Evolutionary conservation across 2,888 invertebrate genomes (phyloP).

Genomic region (Xestia sexstrigata): DNA sequence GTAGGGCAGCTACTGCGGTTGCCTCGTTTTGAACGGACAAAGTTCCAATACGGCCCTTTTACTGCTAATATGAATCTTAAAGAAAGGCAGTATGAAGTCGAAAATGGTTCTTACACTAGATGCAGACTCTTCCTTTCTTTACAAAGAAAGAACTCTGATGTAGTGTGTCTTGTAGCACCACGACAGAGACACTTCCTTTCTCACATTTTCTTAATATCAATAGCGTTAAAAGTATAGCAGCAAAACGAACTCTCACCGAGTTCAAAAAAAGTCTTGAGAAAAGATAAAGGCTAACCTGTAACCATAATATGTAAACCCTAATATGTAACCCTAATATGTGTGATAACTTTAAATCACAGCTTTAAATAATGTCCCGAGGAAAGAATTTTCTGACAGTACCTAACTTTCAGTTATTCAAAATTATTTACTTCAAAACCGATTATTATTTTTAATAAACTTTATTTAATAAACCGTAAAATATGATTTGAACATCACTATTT

Average conservation of each 20-base stretch:
- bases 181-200: constrained; percentile 89
- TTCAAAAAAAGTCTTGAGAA: constrained; percentile 80
- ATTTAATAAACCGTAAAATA: constrained; percentile 26
- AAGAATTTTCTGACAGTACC: constrained; percentile 17
- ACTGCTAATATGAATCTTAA: constrained; percentile 88
- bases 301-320: no score
- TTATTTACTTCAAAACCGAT: constrained; percentile 38
- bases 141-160: constrained; percentile 83
- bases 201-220: constrained; percentile 89
- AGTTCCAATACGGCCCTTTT: constrained; percentile 83
- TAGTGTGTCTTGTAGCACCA: constrained; percentile 84
- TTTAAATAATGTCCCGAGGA: constrained; percentile 69
- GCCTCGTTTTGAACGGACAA: constrained; percentile 85
- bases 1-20: constrained; percentile 88
- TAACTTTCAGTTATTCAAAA: no score
- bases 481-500: constrained; percentile 75
- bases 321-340: no score
- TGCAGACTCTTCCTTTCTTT: constrained; percentile 81
- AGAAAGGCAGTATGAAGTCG: constrained; percentile 77
- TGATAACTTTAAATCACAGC: no score
- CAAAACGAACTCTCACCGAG: constrained; percentile 83
- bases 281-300: constrained; percentile 69
- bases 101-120: constrained; percentile 79
- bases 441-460: neutral
- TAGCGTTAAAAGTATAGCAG: constrained; percentile 83